Conservation (phyloP, 2,888 invertebrate species). For the Cinara cedri region DNA sequence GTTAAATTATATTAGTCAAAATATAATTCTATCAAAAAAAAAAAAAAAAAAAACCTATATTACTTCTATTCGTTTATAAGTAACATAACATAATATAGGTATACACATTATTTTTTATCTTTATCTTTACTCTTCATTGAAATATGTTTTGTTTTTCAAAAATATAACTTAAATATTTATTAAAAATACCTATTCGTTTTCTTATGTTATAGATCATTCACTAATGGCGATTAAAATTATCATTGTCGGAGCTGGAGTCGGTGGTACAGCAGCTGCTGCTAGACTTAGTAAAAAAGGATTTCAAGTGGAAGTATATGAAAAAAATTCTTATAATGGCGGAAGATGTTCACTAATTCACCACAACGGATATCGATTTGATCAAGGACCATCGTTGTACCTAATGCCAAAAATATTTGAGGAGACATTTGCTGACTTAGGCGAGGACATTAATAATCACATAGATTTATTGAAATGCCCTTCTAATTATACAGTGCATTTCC, state of each 20-base stretch:
- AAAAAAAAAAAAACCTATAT: no score
- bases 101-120: no score
- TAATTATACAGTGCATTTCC: constrained; percentile 45
- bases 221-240: constrained; percentile 21
- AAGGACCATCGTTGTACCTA: constrained; percentile 44
- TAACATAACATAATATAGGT: no score
- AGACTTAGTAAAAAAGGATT: constrained; percentile 54
- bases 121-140: not conserved
- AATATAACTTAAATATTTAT: not conserved
- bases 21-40: no score
- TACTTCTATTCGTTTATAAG: no score
- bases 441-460: constrained; percentile 38
- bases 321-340: constrained; percentile 46
- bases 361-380: constrained; percentile 49
- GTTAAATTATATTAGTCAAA: no score
- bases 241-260: constrained; percentile 40
- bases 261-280: constrained; percentile 46
- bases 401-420: constrained; percentile 53
- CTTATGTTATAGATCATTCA: not conserved
- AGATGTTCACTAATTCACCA: constrained; percentile 37
- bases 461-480: constrained; percentile 41
- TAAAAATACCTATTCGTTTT: not conserved
- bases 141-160: not conserved
- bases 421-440: constrained; percentile 45
- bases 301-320: constrained; percentile 49